Conservation (phyloP, 2,797 vertebrate species). For the Discoglossus pictus region DNA sequence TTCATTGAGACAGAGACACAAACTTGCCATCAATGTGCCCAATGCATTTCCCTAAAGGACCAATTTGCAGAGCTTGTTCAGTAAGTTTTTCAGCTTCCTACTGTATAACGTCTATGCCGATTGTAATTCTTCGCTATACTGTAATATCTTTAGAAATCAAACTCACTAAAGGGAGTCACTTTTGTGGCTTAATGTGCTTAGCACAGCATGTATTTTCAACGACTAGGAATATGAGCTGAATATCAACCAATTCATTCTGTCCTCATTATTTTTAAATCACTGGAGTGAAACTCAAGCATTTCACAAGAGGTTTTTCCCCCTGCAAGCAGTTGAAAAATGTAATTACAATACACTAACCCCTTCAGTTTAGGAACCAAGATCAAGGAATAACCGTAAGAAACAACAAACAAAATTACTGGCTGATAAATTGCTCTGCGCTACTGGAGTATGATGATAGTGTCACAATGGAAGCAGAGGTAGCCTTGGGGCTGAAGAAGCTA, state of each 20-base stretch:
- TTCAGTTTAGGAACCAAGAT: no score
- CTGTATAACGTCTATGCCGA: constrained; percentile 26
- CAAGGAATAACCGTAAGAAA: no score
- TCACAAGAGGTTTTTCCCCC: constrained; percentile 9
- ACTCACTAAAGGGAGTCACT: constrained; percentile 51
- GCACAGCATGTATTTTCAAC: constrained; percentile 52
- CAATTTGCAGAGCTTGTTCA: constrained; percentile 48
- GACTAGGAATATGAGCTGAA: constrained; percentile 49
- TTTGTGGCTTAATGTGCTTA: constrained; percentile 52
- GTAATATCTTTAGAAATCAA: constrained; percentile 50
- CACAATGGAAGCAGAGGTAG: no score
- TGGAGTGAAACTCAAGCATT: constrained; percentile 20
- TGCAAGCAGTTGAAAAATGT: not conserved
- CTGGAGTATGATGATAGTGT: no score
- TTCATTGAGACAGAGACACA: constrained; percentile 32
- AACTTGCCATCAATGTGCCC: constrained; percentile 42
- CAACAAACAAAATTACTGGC: no score
- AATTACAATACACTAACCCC: not conserved
- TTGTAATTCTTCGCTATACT: constrained; percentile 40
- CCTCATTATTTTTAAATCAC: constrained; percentile 46
- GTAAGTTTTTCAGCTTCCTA: constrained; percentile 29
- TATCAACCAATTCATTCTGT: constrained; percentile 45
- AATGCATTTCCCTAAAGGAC: constrained; percentile 48
- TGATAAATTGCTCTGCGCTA: no score
- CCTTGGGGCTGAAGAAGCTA: no score